Evolutionary conservation across 2,888 invertebrate genomes (phyloP).

Genomic region (Charanyca ferruginea): DNA sequence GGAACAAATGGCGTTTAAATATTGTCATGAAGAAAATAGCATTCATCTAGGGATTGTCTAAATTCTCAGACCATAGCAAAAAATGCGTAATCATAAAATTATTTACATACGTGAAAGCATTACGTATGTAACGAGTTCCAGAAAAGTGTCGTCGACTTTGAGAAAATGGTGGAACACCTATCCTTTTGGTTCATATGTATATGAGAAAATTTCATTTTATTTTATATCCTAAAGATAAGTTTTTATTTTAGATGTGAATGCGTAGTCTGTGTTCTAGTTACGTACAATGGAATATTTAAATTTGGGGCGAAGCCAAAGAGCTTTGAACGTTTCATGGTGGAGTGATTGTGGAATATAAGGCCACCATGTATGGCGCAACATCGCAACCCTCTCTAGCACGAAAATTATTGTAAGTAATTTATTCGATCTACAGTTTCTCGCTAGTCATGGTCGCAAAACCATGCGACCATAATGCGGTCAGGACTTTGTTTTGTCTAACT

Average conservation of each 20-base stretch:
- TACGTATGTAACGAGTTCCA: constrained; percentile 39
- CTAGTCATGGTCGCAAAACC: not conserved
- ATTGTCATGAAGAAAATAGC: constrained; percentile 1
- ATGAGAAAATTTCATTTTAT: constrained; percentile 54
- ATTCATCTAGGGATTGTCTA: constrained; percentile 16
- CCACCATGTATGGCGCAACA: constrained; percentile 10
- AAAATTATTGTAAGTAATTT: constrained; percentile 18
- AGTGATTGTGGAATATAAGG: constrained; percentile 32
- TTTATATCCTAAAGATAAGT: constrained; percentile 52
- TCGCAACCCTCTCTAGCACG: not conserved
- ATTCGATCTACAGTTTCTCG: not conserved
- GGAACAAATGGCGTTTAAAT: too few relatives aligned
- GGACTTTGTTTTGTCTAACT: not conserved
- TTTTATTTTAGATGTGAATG: constrained; percentile 57
- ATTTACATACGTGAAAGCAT: constrained; percentile 42
- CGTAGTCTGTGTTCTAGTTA: constrained; percentile 51
- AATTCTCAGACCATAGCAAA: constrained; percentile 21
- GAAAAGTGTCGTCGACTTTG: constrained; percentile 50
- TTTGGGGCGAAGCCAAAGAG: constrained; percentile 56
- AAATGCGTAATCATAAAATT: constrained; percentile 45
- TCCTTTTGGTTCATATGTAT: constrained; percentile 15
- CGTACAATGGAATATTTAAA: constrained; percentile 59
- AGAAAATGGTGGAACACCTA: constrained; percentile 32
- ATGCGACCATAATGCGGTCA: not conserved
- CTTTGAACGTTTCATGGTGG: constrained; percentile 49